phyloP scores from a whole-genome alignment of 30 jellyfish, hydroid and myxozoan genomes.

The Turritopsis rubra region DNA sequence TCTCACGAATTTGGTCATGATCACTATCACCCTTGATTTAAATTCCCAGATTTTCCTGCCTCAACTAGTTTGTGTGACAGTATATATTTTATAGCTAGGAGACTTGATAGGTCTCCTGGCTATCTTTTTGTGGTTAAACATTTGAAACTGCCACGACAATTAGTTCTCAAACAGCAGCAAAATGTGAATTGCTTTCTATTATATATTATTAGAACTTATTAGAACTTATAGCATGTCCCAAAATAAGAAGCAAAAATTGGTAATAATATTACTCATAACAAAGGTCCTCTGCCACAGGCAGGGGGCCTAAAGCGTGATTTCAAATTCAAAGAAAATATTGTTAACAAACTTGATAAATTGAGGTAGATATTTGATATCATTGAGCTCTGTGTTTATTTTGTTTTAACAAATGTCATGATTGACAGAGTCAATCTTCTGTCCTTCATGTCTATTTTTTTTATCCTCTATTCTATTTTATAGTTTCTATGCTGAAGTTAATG shows the following conservation, averaged over 20 bases:
- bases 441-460: background rate
- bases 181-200: background rate
- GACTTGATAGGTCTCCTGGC: too few species aligned
- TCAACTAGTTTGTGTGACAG: too few species aligned
- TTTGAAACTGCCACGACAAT: too few species aligned
- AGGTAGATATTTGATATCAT: constrained; percentile 4
- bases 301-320: constrained; percentile 17
- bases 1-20: too few species aligned
- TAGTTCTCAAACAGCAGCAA: too few species aligned
- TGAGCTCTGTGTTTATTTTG: background rate
- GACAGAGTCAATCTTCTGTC: too few species aligned
- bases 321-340: background rate
- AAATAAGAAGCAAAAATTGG: constrained; percentile 1
- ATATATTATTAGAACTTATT: background rate
- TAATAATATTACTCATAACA: constrained; percentile 1
- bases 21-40: too few species aligned
- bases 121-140: too few species aligned
- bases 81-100: too few species aligned
- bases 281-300: constrained; percentile 9
- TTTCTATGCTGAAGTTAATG: constrained; percentile 75
- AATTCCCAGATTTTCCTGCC: too few species aligned
- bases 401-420: background rate
- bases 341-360: background rate
- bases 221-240: background rate
- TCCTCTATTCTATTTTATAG: constrained; percentile 25